Evolutionary conservation across 2,888 invertebrate species (phyloP), one percentile per base, ranked within the genome.

Genomic region (Zygogramma bicolorata): DNA sequence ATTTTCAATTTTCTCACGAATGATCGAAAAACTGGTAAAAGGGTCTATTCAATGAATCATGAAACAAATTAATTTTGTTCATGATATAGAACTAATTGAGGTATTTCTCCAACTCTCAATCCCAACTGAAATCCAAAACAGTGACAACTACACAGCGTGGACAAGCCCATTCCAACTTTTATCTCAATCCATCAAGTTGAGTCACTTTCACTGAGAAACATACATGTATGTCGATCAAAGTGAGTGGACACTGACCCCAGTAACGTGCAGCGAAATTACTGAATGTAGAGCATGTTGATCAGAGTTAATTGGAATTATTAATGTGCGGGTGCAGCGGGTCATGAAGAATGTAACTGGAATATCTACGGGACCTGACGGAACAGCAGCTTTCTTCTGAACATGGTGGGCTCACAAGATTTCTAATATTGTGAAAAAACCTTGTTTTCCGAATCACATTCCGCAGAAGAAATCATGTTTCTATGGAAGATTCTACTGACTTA

Each of bases 221-320:
- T 53, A 53, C 25, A 27, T 10, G 20, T 46, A 46, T 46, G 46
- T 46, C 18, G 46, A 46, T 46, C 20, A 53, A 27, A 53, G 25
- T 53, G n/a, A 53, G 13, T 53, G 53, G 53, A n/a, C 53, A 53
- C 25, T 53, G 53, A 53, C 53, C n/a, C 53, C 53, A n/a, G 27
- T n/a, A 27, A 27, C 27, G 25, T 53, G 25, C 53, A 22, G 53
- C 4, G 53, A 53, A 25, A 53, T n/a, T 27, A 27, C 5, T 5
- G 27, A n/a, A 27, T 53, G 13, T 53, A 25, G 53, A 53, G 53
- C 53, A 53, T 15, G 6, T 8, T 25, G 13, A 53, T 13, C n/a
- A 25, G 27, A 6, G 27, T 13, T 53, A 25, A 53, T 53, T 53
- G 27, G 53, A 25, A 25, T 25, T n/a, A 15, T 6, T 27, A 53